These are phyloP conservation scores for Amphiura filiformis DNA, from an alignment of 35 echinoderm and acorn worm species.

Conservation along the genomic window DNA sequence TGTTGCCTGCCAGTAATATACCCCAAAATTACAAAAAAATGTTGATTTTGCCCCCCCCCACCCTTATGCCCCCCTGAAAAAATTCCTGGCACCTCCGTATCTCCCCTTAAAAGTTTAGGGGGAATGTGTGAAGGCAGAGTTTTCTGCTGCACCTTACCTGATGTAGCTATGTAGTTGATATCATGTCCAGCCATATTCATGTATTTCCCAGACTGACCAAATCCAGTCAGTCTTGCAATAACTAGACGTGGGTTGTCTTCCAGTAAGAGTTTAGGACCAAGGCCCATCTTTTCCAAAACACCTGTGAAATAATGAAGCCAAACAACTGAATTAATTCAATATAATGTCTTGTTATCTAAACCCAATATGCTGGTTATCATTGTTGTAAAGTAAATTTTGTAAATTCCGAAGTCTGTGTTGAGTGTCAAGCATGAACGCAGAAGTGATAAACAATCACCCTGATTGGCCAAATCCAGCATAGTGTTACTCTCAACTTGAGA, in stretches of 20 bases:
- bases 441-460: no score
- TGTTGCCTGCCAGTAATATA: no score
- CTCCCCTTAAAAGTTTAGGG: no score
- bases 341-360: background rate
- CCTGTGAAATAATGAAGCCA: constrained; percentile 47
- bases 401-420: background rate
- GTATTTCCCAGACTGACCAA: constrained; percentile 83
- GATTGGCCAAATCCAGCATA: no score
- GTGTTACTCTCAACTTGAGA: no score
- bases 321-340: background rate
- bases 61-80: no score
- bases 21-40: no score
- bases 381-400: no score
- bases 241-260: constrained; percentile 83
- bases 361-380: background rate
- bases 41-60: no score
- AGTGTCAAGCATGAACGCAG: no score
- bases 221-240: constrained; percentile 89
- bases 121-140: no score
- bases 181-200: constrained; percentile 89
- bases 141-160: constrained; percentile 48
- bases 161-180: constrained; percentile 87
- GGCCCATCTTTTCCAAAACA: constrained; percentile 94
- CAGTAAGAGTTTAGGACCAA: constrained; percentile 67
- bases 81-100: no score